These are phyloP conservation scores for Brachyistius frenatus DNA, from an alignment of 2,113 vertebrate species.

Conservation along the genomic window DNA sequence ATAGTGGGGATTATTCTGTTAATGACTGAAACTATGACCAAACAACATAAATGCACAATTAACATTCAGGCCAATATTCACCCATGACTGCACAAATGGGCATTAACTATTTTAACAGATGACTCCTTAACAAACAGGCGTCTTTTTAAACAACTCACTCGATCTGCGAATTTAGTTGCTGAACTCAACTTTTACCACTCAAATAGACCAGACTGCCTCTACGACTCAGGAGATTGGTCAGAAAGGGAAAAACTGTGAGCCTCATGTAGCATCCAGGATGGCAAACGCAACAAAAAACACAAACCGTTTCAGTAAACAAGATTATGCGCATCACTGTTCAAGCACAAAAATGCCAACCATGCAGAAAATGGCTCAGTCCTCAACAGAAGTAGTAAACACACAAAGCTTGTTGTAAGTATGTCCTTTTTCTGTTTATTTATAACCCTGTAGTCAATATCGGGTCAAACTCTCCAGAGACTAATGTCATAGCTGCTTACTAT, in stretches of 20 bases:
- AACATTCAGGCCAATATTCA: conserved; percentile 11
- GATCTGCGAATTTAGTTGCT: neutral
- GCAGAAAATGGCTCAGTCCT: conserved; percentile 28
- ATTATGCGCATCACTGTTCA: conserved; percentile 21
- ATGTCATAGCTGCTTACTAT: neutral
- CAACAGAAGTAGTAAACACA: conserved; percentile 19
- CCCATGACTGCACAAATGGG: neutral
- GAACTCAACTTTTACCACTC: neutral
- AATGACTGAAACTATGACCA: neutral
- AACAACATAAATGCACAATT: neutral
- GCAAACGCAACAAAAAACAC: neutral
- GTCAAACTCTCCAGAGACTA: conserved; percentile 1
- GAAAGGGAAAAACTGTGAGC: neutral
- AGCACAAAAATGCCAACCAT: conserved; percentile 23
- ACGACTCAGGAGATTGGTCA: neutral
- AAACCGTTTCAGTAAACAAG: conserved; percentile 14
- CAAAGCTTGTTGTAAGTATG: neutral
- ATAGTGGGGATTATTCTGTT: neutral
- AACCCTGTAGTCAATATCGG: neutral
- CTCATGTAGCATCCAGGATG: neutral
- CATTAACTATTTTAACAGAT: conserved; percentile 16
- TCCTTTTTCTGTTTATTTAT: neutral
- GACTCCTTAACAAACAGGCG: neutral
- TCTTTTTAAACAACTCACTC: neutral
- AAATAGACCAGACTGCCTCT: neutral